Evolutionary conservation across 2,888 invertebrate species (phyloP), one percentile per base, ranked within the genome.

Genomic region (Morpho helenor): DNA sequence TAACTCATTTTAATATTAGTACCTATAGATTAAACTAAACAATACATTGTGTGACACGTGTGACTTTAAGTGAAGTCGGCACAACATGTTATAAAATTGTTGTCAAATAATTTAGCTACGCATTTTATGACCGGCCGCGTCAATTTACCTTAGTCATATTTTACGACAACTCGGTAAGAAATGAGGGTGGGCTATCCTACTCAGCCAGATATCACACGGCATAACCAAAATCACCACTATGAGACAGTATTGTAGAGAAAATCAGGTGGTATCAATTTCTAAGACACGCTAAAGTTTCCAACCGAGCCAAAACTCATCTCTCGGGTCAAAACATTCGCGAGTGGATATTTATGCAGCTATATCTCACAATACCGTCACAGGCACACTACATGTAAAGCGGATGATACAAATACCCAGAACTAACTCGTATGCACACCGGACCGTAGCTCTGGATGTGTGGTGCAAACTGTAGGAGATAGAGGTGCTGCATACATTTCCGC

Each of bases 361-460:
- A 57, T 59, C 59, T 60, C 57, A 60, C 54, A 54, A 48, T 49
- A 54, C 51, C 62, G 62, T 61, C 62, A 57, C 58, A 56, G 59
- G 62, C 62, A 66, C 53, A 57, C 60, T 44, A 58, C 48, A 56
- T 56, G 53, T 47, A 60, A 48, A 50, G 40, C 46, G 52, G 53
- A 53, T 43, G 52, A 60, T 57, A 59, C 55, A 52, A 57, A 64
- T 62, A 53, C 47, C 45, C 45, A 50, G 44, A 54, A 44, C 52
- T 52, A 45, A 55, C 46, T 50, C 16, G 43, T n/a, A 39, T 49
- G 54, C 23, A 39, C 42, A 46, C 54, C 43, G 60, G 60, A 60
- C 55, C 39, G 44, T 44, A 40, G 49, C 54, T 57, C 49, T 39
- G 44, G 31, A 22, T 8, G 47, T 50, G 31, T 40, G 53, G 40